phyloP scores from a whole-genome alignment of 1,140 invertebrate genomes.

The Heliothis virescens region DNA sequence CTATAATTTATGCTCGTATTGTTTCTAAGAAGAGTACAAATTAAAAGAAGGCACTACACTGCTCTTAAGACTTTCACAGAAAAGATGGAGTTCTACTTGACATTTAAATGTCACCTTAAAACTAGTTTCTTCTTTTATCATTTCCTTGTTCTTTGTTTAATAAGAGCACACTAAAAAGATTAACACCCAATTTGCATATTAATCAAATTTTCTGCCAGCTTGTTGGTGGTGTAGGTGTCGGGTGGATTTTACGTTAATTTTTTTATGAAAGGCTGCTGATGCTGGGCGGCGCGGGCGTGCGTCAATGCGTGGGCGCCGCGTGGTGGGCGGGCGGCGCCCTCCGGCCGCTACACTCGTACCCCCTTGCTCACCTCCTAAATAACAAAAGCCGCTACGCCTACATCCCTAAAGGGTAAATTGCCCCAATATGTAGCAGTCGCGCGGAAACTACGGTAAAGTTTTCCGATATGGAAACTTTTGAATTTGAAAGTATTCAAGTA shows the following conservation, averaged over 20 bases:
- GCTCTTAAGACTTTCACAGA: neutral
- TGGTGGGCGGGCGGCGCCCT: slow-evolving; percentile 48
- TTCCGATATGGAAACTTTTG: too few species aligned
- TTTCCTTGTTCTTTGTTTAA: neutral
- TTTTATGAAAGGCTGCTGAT: slow-evolving; percentile 41
- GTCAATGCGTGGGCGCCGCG: slow-evolving; percentile 51
- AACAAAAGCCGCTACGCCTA: neutral
- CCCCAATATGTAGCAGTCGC: neutral
- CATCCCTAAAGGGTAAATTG: neutral
- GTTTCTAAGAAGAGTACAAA: neutral
- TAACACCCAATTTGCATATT: slow-evolving; percentile 13
- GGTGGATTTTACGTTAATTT: slow-evolving; percentile 8
- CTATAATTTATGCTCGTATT: neutral
- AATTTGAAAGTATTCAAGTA: too few species aligned
- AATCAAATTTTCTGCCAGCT: neutral
- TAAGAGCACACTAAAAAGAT: neutral
- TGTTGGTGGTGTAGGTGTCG: slow-evolving; percentile 23
- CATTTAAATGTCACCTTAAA: neutral
- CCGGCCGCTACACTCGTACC: slow-evolving; percentile 5
- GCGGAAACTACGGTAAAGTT: too few species aligned
- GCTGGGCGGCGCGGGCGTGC: slow-evolving; percentile 46
- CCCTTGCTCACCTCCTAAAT: neutral
- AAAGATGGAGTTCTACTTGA: neutral
- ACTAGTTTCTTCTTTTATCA: neutral
- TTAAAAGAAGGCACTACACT: neutral